A percentile compares a stretch with the other conserved stretches of the same genome.
Evolutionary conservation across 2,113 vertebrate genomes (phyloP).

Genomic region (Electrona antarctica): DNA sequence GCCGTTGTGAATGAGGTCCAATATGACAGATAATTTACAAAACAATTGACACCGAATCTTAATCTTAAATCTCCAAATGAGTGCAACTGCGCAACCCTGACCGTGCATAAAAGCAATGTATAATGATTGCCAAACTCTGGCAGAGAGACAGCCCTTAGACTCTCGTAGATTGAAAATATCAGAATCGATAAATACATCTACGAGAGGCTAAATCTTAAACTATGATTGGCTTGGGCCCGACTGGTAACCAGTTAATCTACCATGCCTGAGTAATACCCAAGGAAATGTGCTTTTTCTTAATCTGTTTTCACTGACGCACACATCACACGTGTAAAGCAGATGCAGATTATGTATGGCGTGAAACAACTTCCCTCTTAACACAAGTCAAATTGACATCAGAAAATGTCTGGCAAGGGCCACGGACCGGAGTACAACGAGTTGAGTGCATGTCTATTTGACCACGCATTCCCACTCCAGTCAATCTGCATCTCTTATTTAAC

Average conservation of each 20-base stretch:
- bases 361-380: slow-evolving; percentile 27
- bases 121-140: slow-evolving; percentile 69
- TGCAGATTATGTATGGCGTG: not conserved
- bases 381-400: slow-evolving; percentile 41
- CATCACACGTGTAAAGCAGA: not conserved
- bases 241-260: too few relatives aligned
- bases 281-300: not conserved
- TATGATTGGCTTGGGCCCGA: too few relatives aligned
- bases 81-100: too few relatives aligned
- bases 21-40: too few relatives aligned
- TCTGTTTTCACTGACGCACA: not conserved
- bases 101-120: slow-evolving; percentile 49
- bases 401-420: slow-evolving; percentile 33
- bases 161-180: too few relatives aligned
- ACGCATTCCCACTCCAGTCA: slow-evolving; percentile 50
- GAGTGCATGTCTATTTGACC: slow-evolving; percentile 54
- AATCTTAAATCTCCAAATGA: too few relatives aligned
- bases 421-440: slow-evolving; percentile 27
- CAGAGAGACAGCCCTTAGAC: slow-evolving; percentile 30
- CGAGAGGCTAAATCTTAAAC: too few relatives aligned
- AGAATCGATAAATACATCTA: too few relatives aligned
- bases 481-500: slow-evolving; percentile 65
- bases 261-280: not conserved
- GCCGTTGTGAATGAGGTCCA: too few relatives aligned
- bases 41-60: too few relatives aligned